Evolutionary conservation across 2,797 vertebrate species (phyloP).

Genomic region (Paratrypauchen microcephalus): DNA sequence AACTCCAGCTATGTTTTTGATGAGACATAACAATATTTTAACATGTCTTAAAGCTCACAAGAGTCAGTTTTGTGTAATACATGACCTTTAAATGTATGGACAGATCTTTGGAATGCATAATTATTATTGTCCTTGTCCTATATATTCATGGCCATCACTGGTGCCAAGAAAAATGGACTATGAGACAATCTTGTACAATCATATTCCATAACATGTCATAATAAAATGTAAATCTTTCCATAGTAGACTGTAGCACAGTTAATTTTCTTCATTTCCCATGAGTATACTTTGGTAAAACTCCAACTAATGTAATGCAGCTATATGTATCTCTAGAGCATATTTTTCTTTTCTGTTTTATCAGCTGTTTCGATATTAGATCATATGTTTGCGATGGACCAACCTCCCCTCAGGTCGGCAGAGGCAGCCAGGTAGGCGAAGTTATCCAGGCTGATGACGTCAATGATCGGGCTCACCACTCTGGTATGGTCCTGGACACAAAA

Average conservation of each 20-base stretch:
- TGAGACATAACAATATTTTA: too few species aligned
- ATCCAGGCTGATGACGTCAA: slow-evolving; percentile 98
- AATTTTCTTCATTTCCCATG: not conserved
- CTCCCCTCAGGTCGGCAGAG: slow-evolving; percentile 95
- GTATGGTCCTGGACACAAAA: slow-evolving; percentile 87
- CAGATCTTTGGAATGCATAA: not conserved
- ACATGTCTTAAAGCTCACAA: too few species aligned
- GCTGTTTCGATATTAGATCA: slow-evolving; percentile 1
- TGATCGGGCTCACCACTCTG: slow-evolving; percentile 96
- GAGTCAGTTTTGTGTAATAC: too few species aligned
- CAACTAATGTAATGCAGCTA: not conserved
- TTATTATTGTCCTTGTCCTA: not conserved
- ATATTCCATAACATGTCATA: not conserved
- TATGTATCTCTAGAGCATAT: slow-evolving; percentile 1
- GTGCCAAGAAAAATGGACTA: not conserved
- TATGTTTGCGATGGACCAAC: slow-evolving; percentile 68
- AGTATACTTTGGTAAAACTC: not conserved
- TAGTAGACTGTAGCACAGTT: not conserved
- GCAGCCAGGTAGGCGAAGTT: slow-evolving; percentile 98
- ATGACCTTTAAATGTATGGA: not conserved
- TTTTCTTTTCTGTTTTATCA: slow-evolving; percentile 15
- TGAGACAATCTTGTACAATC: not conserved
- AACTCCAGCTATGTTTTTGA: too few species aligned
- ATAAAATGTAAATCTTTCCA: not conserved
- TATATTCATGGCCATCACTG: not conserved